Evolutionary conservation across 2,888 invertebrate genomes (phyloP), one percentile per base, ranked within the genome.

Genomic region (Aricia artaxerxes): DNA sequence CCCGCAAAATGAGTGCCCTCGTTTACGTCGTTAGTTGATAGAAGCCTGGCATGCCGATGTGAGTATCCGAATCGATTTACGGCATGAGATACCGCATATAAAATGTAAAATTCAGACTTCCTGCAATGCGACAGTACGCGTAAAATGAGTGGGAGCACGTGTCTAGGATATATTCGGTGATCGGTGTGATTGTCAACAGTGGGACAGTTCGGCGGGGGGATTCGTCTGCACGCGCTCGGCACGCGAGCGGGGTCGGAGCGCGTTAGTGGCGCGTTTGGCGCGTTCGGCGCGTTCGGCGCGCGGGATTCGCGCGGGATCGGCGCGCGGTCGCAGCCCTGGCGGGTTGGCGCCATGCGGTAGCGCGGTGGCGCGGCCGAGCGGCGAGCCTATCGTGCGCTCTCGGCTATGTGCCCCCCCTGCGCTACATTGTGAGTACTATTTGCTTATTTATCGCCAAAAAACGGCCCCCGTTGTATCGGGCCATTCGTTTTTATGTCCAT

Each of bases 401-500:
- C 92, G 93, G 94, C 94, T 91, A 94, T 94, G 94, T 92, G 94
- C 94, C 94, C 92, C 91, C 91, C 88, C 91, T 91, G 92, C 93
- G 92, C 92, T 92, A 91, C 92, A 92, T 89, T 92, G 94, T 94
- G 85, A 94, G 94, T 94, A 91, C 84, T 75, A 16, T 57, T 57
- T 44, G 44, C n/a, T 73, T 73, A 73, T 44, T 40, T 44, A 73
- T n/a, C 16, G 6, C 5, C 24, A 11, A 49, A 73, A 44, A 75
- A 31, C 24, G 5, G 4, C 49, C 24, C 49, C 1, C 75, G 24
- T 73, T 38, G 40, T 31, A 75, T 31, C 31, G 13, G 31, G 49
- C 9, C 6, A 57, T 76, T 75, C 9, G n/a, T 24, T 49, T 76
- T 76, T 49, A 76, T 57, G 53, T 57, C 76, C 57, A 76, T 76